Percentiles rank a stretch among this genome's conserved stretches.
Conservation (phyloP, 2,888 invertebrate genomes). For the Copidosoma aretas region DNA sequence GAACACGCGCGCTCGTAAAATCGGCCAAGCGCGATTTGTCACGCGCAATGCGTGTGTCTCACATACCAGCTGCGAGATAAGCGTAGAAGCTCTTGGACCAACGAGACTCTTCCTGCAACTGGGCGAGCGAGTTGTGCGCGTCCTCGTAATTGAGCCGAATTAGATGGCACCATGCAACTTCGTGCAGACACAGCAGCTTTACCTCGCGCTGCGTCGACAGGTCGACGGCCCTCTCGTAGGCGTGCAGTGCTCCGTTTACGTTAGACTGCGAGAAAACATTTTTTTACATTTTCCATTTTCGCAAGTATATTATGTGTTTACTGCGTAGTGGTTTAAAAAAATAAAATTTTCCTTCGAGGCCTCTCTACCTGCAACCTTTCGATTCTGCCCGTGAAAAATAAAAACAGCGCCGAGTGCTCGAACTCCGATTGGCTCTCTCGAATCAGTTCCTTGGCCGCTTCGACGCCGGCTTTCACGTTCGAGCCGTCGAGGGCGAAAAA, state of each 20-base stretch:
- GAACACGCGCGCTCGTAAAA: neutral
- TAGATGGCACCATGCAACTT: constrained; percentile 73
- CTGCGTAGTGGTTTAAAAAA: too few relatives aligned
- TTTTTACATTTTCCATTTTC: too few relatives aligned
- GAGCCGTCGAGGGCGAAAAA: constrained; percentile 72
- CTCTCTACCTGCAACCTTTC: constrained; percentile 68
- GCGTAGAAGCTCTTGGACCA: constrained; percentile 74
- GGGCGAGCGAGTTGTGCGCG: constrained; percentile 65
- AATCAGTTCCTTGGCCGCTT: constrained; percentile 65
- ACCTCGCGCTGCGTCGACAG: constrained; percentile 70
- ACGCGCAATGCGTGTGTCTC: too few relatives aligned
- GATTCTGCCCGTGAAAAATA: constrained; percentile 72
- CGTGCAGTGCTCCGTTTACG: constrained; percentile 66
- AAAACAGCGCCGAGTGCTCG: constrained; percentile 69
- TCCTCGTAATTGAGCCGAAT: constrained; percentile 68
- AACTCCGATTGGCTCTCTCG: constrained; percentile 67
- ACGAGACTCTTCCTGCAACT: constrained; percentile 68
- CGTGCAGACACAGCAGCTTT: constrained; percentile 69
- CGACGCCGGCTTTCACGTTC: constrained; percentile 68
- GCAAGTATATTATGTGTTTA: too few relatives aligned
- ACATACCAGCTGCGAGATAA: constrained; percentile 66
- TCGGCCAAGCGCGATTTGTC: neutral
- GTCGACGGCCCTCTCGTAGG: constrained; percentile 68
- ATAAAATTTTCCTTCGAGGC: neutral
- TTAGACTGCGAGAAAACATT: constrained; percentile 63